A percentile compares a stretch with the other conserved stretches of the same genome.
Evolutionary conservation across 2,113 vertebrate genomes (phyloP).

Genomic region (Pavo muticus): DNA sequence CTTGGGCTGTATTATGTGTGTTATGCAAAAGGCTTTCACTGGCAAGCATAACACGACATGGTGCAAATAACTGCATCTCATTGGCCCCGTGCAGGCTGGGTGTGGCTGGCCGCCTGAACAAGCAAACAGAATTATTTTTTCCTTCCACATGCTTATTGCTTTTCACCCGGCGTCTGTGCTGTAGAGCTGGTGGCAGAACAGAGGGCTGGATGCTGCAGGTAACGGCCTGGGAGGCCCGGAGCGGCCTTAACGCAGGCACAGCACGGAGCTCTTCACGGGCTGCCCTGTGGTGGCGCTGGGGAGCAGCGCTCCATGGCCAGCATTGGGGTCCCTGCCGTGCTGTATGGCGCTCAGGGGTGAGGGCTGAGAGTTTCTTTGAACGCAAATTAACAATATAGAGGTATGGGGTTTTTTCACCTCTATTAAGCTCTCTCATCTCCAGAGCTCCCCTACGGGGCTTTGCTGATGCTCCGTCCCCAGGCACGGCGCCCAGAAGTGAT

Average conservation of each 20-base stretch:
- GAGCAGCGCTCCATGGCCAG: no score
- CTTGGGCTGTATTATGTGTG: fast-evolving
- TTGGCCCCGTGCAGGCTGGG: not conserved
- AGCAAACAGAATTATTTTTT: not conserved
- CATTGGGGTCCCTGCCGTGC: no score
- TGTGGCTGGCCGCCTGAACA: not conserved
- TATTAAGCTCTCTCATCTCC: fast-evolving
- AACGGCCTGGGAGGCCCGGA: not conserved
- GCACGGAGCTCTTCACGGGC: no score
- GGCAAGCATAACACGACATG: fast-evolving
- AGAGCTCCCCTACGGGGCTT: fast-evolving
- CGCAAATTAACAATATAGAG: no score
- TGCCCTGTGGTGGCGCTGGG: no score
- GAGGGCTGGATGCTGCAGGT: fast-evolving
- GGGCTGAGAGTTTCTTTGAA: no score
- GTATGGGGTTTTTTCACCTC: no score
- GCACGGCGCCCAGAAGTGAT: fast-evolving
- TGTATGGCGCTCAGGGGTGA: no score
- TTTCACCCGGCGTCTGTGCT: not conserved
- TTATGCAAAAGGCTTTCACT: fast-evolving
- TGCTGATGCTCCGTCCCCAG: not conserved
- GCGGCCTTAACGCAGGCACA: not conserved
- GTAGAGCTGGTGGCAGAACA: fast-evolving
- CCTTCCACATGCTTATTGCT: not conserved
- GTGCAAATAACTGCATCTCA: fast-evolving